Evolutionary conservation across 2,888 invertebrate species (phyloP).

Genomic region (Idaea aversata): DNA sequence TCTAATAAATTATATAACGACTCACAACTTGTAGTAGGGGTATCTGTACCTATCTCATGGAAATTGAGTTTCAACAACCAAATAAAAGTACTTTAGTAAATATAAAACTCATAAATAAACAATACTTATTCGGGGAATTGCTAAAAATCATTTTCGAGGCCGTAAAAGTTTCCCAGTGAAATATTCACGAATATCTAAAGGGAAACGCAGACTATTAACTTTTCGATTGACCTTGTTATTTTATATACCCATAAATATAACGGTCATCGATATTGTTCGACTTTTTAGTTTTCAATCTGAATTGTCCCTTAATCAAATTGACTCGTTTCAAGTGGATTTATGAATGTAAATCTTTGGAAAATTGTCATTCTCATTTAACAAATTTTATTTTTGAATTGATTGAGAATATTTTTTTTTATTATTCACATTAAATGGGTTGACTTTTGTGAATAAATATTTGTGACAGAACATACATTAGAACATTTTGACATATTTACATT

Average conservation of each 20-base stretch:
- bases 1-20: not conserved
- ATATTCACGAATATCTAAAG: conserved; percentile 6
- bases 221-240: not conserved
- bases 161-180: not conserved
- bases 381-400: not conserved
- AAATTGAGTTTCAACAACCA: not conserved
- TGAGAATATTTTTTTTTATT: not conserved
- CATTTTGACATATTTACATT: too few species aligned
- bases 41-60: not conserved
- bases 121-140: not conserved
- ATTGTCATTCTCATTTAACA: too few species aligned
- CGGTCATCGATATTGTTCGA: not conserved
- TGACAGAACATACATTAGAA: too few species aligned
- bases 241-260: not conserved
- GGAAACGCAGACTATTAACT: not conserved
- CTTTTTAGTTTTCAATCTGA: not conserved
- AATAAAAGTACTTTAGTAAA: not conserved
- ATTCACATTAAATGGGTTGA: too few species aligned
- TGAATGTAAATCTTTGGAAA: too few species aligned
- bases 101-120: not conserved
- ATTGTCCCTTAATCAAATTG: not conserved
- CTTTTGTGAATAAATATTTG: too few species aligned
- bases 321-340: not conserved
- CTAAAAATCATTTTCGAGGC: not conserved
- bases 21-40: not conserved